Conservation (phyloP, 2,888 invertebrate species). For the Tipula lateralis region DNA sequence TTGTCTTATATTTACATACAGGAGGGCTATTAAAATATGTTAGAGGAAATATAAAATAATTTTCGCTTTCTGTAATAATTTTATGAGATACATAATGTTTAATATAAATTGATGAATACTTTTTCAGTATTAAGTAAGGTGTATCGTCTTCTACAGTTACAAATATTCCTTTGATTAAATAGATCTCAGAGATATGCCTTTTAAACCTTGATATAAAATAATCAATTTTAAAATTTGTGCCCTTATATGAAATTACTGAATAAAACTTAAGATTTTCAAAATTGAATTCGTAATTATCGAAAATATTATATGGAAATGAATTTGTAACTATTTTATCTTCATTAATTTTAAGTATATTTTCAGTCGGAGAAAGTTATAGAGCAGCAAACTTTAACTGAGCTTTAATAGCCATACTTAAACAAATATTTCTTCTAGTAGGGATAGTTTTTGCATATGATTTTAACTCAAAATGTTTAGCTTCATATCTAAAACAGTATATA, state of each 20-base stretch:
- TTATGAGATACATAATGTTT: neutral
- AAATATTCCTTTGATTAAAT: neutral
- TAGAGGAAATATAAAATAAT: neutral
- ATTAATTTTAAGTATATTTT: neutral
- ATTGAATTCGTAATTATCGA: neutral
- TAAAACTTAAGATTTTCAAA: neutral
- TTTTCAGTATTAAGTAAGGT: neutral
- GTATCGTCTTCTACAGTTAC: neutral
- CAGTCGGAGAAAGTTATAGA: neutral
- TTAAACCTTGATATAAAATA: neutral
- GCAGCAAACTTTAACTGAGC: neutral
- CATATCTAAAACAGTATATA: conserved; percentile 29
- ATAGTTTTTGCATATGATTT: neutral
- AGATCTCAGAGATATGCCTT: neutral
- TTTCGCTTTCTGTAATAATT: neutral
- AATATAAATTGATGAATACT: neutral
- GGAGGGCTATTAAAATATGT: too few relatives aligned
- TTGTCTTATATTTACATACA: too few relatives aligned
- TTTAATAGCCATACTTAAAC: neutral
- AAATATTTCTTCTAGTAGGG: neutral
- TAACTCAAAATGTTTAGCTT: neutral
- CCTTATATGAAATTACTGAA: neutral
- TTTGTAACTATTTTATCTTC: neutral
- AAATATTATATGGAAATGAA: neutral
- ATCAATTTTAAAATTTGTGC: neutral